These are phyloP conservation scores for Drosophila parthenogenetica DNA, from an alignment of 2,888 invertebrate genomes.

Conservation along the genomic window DNA sequence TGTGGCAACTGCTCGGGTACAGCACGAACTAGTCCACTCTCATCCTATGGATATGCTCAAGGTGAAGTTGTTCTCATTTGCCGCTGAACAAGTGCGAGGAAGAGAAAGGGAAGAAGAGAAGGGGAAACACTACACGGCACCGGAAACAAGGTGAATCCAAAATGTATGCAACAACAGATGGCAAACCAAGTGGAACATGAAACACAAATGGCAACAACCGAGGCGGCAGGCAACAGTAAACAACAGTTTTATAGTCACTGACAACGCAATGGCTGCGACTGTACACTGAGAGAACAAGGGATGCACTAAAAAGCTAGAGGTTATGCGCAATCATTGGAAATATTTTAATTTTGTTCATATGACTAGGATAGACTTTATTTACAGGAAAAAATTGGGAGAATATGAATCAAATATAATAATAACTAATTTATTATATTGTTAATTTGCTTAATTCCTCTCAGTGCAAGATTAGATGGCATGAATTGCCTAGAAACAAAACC, in stretches of 20 bases:
- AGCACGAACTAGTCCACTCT: background rate
- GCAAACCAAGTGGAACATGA: slow-evolving; percentile 33
- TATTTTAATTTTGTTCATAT: too few species aligned
- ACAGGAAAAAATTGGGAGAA: too few species aligned
- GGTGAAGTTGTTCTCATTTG: slow-evolving; percentile 48
- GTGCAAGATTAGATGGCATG: slow-evolving; percentile 57
- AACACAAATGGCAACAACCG: slow-evolving; percentile 37
- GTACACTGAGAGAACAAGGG: slow-evolving; percentile 35
- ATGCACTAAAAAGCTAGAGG: too few species aligned
- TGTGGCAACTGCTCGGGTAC: slow-evolving; percentile 33
- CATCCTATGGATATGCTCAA: slow-evolving; percentile 50
- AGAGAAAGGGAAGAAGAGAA: background rate
- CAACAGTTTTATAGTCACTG: slow-evolving; percentile 62
- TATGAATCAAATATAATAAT: too few species aligned
- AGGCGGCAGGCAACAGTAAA: slow-evolving; percentile 34
- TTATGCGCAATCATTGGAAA: too few species aligned
- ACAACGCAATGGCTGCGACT: slow-evolving; percentile 53
- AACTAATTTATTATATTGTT: too few species aligned
- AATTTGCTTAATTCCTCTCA: slow-evolving; percentile 4
- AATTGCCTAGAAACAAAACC: slow-evolving; percentile 64
- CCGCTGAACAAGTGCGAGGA: slow-evolving; percentile 17
- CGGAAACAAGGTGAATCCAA: slow-evolving; percentile 47
- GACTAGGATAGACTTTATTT: too few species aligned
- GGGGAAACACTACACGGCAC: slow-evolving; percentile 47
- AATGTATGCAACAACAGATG: slow-evolving; percentile 42